These are phyloP conservation scores for Myotis brandtii DNA, from an alignment of 2,113 vertebrate genomes.

Conservation along the genomic window DNA sequence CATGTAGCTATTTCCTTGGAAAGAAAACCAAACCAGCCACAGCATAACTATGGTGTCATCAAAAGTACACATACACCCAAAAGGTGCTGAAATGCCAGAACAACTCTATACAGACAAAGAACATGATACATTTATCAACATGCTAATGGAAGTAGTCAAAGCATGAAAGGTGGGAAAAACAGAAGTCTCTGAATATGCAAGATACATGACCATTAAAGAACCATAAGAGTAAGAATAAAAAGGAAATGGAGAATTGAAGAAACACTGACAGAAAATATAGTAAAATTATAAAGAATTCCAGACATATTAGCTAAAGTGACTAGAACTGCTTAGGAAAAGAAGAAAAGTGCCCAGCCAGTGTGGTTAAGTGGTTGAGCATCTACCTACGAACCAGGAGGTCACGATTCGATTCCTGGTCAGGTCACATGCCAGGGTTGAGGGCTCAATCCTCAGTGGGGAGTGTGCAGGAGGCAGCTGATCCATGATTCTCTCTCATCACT, in stretches of 20 bases:
- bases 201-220: neutral
- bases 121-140: slow-evolving; percentile 6
- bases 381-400: too few relatives aligned
- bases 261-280: neutral
- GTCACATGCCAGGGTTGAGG: too few relatives aligned
- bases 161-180: neutral
- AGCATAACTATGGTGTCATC: neutral
- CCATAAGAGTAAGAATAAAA: neutral
- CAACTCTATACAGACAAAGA: neutral
- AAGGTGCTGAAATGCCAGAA: neutral
- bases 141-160: slow-evolving; percentile 27
- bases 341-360: neutral
- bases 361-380: too few relatives aligned
- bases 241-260: neutral
- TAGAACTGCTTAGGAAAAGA: neutral
- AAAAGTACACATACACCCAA: neutral
- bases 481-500: too few relatives aligned
- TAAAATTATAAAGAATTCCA: neutral
- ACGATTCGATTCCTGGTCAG: too few relatives aligned
- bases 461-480: too few relatives aligned
- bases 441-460: too few relatives aligned
- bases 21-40: slow-evolving; percentile 13
- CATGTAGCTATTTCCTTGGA: neutral
- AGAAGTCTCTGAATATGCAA: neutral
- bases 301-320: neutral